Evolutionary conservation across 2,888 invertebrate genomes (phyloP), one percentile per base, ranked within the genome.

Genomic region (Watsonalla cultraria): DNA sequence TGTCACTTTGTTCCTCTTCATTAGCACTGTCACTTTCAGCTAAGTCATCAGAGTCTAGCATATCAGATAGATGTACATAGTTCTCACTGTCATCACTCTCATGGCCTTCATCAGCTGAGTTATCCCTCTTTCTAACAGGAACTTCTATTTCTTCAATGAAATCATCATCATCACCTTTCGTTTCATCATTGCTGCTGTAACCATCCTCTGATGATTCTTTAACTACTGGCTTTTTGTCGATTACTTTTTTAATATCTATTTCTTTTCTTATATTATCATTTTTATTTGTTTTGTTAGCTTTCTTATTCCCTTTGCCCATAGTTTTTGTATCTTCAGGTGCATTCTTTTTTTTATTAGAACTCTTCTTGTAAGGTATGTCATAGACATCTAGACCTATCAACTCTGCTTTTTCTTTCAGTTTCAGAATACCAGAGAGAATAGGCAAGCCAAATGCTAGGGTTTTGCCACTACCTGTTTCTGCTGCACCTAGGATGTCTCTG

Each of bases 381-480:
- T 90, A 89, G 0, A 84, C 81, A 62, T 90, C 81, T 9, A 83
- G 60, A 50, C 80, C 87, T 68, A 80, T 83, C 47, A 63, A 65
- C 34, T 64, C 80, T 53, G 80, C 87, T 77, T 80, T 86, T 70
- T 87, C 86, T 72, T 94, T 94, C 0, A 94, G 74, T 70, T 94
- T 93, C 66, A 98, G 85, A 60, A 99, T 98, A 13, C 97, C 96
- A 53, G 94, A 91, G 55, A 99, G 85, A 46, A 99, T 95, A 8
- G 99, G 99, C 56, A 99, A 95, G 0, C 97, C 98, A 90, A 99
- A 99, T 0, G 99, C 99, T 52, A 99, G 87, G 0, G 99, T 99
- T 91, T 99, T 99, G 0, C 99, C 99, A 84, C 98, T 99, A 0
- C 99, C 99, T 0, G 99, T 99, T 91, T 99, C 98, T 4, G 99